Base-by-base conservation (phyloP, 2,888 invertebrate species). In the Charanyca ferruginea region DNA sequence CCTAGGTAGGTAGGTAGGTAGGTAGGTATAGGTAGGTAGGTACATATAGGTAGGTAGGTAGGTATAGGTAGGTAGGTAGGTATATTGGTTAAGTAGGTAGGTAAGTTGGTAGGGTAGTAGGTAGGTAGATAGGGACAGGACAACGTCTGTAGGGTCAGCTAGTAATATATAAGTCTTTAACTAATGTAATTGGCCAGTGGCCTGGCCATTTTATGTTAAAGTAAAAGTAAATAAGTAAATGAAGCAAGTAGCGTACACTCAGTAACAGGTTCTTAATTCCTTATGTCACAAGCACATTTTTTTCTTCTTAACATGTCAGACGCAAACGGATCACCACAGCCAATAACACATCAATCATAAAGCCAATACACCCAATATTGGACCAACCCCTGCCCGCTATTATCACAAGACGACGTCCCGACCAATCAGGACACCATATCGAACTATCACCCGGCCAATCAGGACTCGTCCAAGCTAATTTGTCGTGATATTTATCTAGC, bases 401-500 rank as follows among this genome's bases (percentile, higher is more conserved):
- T 35, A 28, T 18, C 48, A 38, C 58, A 23, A 69, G 59, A 48
- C 32, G 18, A 54, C 49, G 18, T 20, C 25, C 25, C 44, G 42
- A n/a, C 64, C 64, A 58, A 78, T 69, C 66, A 64, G 66, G 65
- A 65, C 60, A 57, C 44, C 9, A 28, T 60, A 64, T 48, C 62
- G 51, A 71, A 38, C 66, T 48, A 68, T 32, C 42, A 22, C 4
- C 16, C 51, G 22, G 13, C 54, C 59, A 67, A 75, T 81, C 69
- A 67, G 74, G 68, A 66, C 53, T 59, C 44, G 38, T 64, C 54
- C 53, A 66, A 47, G 44, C 49, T 74, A 78, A 84, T 79, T 81
- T 83, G 73, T 81, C 72, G 49, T 25, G 73, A 74, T 80, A 67
- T 83, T 78, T 83, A 80, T 84, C 80, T 68, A 49, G 11, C 22